Conservation (phyloP, 2,113 vertebrate species). For the Petrocephalus zakoni region DNA sequence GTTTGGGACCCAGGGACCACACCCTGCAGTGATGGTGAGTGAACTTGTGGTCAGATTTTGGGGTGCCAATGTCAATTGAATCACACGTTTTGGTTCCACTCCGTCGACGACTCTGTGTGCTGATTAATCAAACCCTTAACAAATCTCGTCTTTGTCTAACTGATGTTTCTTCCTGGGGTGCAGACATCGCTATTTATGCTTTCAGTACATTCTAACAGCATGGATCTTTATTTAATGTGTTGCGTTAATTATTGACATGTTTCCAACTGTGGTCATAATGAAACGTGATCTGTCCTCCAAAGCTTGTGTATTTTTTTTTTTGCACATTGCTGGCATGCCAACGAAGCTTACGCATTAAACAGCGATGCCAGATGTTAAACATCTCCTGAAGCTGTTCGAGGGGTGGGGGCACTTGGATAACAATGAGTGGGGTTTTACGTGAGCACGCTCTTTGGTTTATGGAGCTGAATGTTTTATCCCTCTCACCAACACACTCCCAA, state of each 20-base stretch:
- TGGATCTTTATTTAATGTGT: background rate
- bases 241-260: background rate
- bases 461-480: background rate
- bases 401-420: background rate
- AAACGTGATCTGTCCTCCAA: background rate
- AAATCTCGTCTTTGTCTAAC: background rate
- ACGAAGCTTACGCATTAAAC: background rate
- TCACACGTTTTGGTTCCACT: background rate
- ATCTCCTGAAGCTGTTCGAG: background rate
- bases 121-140: background rate
- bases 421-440: background rate
- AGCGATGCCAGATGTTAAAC: background rate
- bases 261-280: background rate
- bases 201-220: background rate
- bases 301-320: background rate
- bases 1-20: background rate
- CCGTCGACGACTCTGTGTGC: background rate
- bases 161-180: background rate
- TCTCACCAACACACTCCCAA: background rate
- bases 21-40: background rate
- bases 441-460: background rate
- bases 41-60: background rate
- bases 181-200: background rate
- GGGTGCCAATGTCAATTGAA: background rate
- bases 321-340: background rate